phyloP scores from a whole-genome alignment of 2,888 invertebrate species.

The Lasioglossum zephyrum region DNA sequence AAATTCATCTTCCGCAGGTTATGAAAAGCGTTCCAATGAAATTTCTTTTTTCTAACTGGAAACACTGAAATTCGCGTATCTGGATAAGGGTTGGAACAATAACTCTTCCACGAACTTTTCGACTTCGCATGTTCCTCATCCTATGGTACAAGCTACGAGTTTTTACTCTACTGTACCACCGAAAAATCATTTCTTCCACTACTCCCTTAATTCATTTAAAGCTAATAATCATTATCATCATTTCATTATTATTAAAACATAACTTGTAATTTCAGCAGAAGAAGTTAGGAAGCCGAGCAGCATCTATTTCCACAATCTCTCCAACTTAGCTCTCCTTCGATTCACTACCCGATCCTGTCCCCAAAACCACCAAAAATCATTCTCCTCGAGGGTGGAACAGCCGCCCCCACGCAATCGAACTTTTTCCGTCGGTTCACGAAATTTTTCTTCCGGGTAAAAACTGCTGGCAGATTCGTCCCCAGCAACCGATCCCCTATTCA shows the following conservation, averaged over 20 bases:
- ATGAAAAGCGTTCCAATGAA: neutral
- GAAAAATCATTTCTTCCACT: neutral
- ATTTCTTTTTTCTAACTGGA: neutral
- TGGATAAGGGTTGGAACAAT: neutral
- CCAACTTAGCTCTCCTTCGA: neutral
- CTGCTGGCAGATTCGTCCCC: neutral
- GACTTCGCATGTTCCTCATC: neutral
- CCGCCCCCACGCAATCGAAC: neutral
- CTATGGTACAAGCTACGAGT: neutral
- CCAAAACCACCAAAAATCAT: neutral
- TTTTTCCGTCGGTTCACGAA: neutral
- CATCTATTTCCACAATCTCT: neutral
- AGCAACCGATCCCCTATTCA: neutral
- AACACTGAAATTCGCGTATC: neutral
- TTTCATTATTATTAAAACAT: too few species aligned
- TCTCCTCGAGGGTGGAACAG: neutral
- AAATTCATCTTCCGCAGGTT: neutral
- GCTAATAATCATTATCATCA: too few species aligned
- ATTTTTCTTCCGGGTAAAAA: conserved; percentile 2
- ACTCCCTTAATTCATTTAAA: neutral
- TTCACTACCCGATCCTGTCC: neutral
- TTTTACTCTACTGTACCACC: neutral
- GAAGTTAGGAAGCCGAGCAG: neutral
- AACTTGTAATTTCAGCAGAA: neutral
- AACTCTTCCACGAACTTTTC: neutral